phyloP scores from a whole-genome alignment of 30 jellyfish, hydroid and myxozoan genomes.

The Aurelia sp. region DNA sequence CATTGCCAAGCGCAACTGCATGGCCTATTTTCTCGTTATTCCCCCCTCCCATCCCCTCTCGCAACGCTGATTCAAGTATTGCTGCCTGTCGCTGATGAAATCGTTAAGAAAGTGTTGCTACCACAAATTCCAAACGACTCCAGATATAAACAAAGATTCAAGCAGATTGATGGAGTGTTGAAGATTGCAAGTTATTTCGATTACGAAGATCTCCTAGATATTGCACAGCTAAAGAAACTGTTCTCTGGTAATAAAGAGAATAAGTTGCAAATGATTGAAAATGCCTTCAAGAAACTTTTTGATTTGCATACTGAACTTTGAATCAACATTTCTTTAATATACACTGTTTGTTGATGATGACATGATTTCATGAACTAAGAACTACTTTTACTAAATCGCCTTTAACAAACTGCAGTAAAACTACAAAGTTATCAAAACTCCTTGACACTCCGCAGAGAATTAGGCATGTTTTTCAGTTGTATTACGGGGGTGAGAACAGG shows the following conservation, averaged over 20 bases:
- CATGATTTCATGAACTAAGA: too few relatives aligned
- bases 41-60: conserved; percentile 45
- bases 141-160: neutral
- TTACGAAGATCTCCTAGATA: conserved; percentile 10
- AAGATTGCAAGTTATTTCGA: conserved; percentile 16
- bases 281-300: neutral
- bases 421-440: too few relatives aligned
- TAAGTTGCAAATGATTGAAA: neutral
- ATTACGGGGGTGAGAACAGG: too few relatives aligned
- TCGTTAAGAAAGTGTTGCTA: conserved; percentile 3
- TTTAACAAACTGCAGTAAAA: too few relatives aligned
- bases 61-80: conserved; percentile 19
- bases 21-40: neutral
- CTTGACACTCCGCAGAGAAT: too few relatives aligned
- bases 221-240: conserved; percentile 24
- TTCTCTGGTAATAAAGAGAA: neutral
- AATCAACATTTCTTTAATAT: neutral
- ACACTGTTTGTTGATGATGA: too few relatives aligned
- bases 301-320: conserved; percentile 21
- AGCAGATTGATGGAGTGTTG: neutral
- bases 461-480: too few relatives aligned
- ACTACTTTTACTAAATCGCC: too few relatives aligned
- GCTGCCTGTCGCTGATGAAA: conserved; percentile 27
- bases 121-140: conserved; percentile 1
- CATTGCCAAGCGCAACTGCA: conserved; percentile 13